Conservation (phyloP, 2,113 vertebrate species). For the Glaucomys volans region DNA sequence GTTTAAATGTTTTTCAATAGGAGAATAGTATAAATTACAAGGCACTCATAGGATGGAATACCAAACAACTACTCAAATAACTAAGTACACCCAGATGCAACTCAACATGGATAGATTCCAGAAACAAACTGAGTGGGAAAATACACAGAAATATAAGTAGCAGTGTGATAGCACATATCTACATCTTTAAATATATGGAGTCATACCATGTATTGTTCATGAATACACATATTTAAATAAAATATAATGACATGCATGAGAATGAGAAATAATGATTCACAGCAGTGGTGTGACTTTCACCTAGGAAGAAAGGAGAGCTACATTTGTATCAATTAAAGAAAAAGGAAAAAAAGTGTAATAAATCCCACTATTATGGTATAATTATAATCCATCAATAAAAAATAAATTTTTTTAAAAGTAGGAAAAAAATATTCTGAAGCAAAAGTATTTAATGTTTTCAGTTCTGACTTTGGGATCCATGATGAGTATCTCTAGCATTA, state of each 20-base stretch:
- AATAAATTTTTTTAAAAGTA: too few relatives aligned
- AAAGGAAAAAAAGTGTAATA: too few relatives aligned
- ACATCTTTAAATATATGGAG: background rate
- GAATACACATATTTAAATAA: background rate
- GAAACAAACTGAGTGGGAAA: background rate
- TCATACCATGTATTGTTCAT: background rate
- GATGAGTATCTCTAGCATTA: background rate
- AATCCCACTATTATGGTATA: too few relatives aligned
- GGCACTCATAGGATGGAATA: background rate
- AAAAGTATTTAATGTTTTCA: conserved; percentile 28
- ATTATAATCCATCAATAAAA: too few relatives aligned
- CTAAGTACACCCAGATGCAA: background rate
- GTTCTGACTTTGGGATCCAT: background rate
- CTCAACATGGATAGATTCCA: background rate
- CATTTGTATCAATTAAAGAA: background rate
- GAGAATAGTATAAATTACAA: background rate
- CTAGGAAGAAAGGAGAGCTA: background rate
- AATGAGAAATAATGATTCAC: background rate
- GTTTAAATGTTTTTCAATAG: background rate
- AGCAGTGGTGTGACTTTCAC: background rate
- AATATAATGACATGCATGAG: background rate
- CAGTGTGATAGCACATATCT: background rate
- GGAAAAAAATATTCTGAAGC: background rate
- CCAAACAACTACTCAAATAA: background rate
- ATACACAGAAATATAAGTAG: background rate